Base-by-base conservation (phyloP, 1,140 invertebrate species). In the Cherax destructor region DNA sequence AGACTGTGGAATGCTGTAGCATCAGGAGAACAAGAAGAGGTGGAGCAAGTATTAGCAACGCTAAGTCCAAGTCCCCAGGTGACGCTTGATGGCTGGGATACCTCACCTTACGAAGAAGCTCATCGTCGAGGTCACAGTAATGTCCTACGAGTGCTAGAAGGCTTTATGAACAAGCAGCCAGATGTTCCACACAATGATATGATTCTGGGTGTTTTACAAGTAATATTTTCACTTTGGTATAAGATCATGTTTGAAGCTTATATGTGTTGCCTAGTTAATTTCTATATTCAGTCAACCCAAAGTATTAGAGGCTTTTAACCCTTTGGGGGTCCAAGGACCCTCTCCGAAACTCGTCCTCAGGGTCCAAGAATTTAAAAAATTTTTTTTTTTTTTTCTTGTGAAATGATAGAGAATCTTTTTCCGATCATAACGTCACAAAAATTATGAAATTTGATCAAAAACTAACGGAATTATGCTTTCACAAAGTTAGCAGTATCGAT, bases 1-100 rank as follows among this genome's bases (percentile, higher is more conserved):
- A 84, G 88, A 30, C 83, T 91, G 41, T 91, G 88, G 88, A 91
- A 91, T 52, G 88, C 88, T 7, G 88, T 91, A 72, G 81, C 88
- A 24, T 91, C 88, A 52, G 88, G 88, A 24, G 83, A 84, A 72
- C 52, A 78, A 41, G 61, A 79, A 41, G 88, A 91, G 59, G 88
- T 91, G 56, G 61, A 91, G 52, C 88, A 91, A 76, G 88, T 91
- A 24, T 49, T 91, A n/a, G 88, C 72, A 16, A 85, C 88, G 3
- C 56, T 91, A 56, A 59, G 65, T 3, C 88, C 88, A 7, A 74
- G 83, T 80, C 88, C 88, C 9, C 50, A 79, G 24, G 52, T 65
- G 30, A 30, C 30, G 4, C 16, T 91, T n/a, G 81, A 59, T 50
- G 88, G 88, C 6, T 50, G 76, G 83, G 83, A 84, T 10, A 91